These are phyloP conservation scores for Hemitrygon akajei DNA, from an alignment of 2,797 vertebrate species.

Conservation along the genomic window DNA sequence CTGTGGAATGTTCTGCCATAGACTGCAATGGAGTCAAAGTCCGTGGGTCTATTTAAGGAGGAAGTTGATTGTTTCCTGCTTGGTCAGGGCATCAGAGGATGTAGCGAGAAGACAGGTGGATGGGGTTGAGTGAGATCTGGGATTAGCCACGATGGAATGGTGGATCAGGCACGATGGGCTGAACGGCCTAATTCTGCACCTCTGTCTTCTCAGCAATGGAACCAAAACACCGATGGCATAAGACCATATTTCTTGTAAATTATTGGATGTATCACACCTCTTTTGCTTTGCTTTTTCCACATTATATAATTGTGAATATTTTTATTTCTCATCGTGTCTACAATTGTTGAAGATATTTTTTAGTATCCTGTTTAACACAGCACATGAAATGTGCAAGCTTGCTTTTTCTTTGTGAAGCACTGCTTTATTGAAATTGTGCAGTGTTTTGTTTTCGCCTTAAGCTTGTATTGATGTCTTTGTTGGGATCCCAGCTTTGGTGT, in stretches of 20 bases:
- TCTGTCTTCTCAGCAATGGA: too few species aligned
- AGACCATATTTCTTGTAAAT: neutral
- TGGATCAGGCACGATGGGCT: too few species aligned
- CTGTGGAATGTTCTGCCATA: too few species aligned
- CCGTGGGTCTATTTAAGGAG: too few species aligned
- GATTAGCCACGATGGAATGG: too few species aligned
- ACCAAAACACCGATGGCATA: too few species aligned
- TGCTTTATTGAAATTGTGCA: neutral
- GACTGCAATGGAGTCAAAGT: too few species aligned
- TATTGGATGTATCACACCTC: neutral
- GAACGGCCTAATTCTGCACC: too few species aligned
- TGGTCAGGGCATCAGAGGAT: too few species aligned
- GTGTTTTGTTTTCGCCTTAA: neutral
- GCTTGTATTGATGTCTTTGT: neutral
- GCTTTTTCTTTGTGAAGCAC: neutral
- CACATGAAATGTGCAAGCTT: neutral
- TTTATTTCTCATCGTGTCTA: neutral
- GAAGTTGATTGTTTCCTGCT: too few species aligned
- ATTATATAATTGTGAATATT: neutral
- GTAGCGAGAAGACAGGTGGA: too few species aligned
- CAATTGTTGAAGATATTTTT: neutral
- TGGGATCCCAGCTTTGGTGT: neutral
- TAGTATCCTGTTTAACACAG: neutral
- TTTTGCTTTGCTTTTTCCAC: neutral
- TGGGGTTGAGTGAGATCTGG: too few species aligned